Conservation (phyloP, 2,888 invertebrate genomes). For the Drosophila niveifrons region DNA sequence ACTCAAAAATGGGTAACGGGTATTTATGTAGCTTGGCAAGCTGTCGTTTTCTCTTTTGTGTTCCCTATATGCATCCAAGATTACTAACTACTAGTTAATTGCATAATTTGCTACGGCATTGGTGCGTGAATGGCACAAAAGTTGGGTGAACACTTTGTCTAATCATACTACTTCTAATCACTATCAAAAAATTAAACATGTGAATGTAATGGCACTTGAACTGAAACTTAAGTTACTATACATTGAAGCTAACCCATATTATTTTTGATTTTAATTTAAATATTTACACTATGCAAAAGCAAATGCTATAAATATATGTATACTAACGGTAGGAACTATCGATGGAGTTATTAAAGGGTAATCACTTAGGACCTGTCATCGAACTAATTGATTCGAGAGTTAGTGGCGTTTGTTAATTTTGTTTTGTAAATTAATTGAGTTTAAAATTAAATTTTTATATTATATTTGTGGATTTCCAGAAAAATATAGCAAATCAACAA, state of each 20-base stretch:
- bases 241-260: constrained; percentile 32
- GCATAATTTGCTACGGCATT: constrained; percentile 72
- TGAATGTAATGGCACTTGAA: constrained; percentile 73
- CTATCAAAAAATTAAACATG: constrained; percentile 32
- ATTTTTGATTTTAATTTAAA: constrained; percentile 1
- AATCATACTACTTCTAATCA: constrained; percentile 41
- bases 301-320: constrained; percentile 3
- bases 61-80: constrained; percentile 3
- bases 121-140: constrained; percentile 76
- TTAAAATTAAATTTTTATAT: too few species aligned
- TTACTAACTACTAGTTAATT: constrained; percentile 34
- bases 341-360: neutral
- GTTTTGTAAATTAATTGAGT: too few species aligned
- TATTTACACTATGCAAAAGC: constrained; percentile 61
- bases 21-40: neutral
- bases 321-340: neutral
- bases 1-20: neutral
- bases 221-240: constrained; percentile 66
- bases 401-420: neutral
- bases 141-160: constrained; percentile 47
- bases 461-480: too few species aligned
- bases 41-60: neutral
- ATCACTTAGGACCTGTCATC: too few species aligned
- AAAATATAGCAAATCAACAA: too few species aligned
- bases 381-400: neutral